phyloP scores from a whole-genome alignment of 2,113 vertebrate genomes.

The Candoia aspera region DNA sequence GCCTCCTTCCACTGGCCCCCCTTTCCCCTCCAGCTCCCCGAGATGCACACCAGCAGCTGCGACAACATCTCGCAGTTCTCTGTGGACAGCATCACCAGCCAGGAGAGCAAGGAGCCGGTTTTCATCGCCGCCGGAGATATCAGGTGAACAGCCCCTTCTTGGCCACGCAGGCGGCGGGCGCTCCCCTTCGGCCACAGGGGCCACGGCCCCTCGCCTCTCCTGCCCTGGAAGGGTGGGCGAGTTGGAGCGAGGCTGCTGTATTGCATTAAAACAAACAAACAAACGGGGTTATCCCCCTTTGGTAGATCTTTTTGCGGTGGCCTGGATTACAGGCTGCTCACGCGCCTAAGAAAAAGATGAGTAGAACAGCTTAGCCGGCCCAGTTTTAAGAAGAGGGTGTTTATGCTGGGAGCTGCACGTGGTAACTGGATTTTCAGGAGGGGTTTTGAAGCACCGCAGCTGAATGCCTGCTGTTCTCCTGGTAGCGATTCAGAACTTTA shows the following conservation, averaged over 20 bases:
- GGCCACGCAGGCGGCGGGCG: rapidly evolving
- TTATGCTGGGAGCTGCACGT: background rate
- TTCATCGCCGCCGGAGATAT: slow-evolving; percentile 96
- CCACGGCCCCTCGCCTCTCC: background rate
- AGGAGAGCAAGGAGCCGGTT: slow-evolving; percentile 93
- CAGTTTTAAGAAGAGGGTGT: no score
- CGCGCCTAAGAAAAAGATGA: background rate
- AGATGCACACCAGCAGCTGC: slow-evolving; percentile 92
- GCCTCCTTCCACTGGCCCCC: background rate
- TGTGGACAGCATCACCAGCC: slow-evolving; percentile 96
- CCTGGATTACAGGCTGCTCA: no score
- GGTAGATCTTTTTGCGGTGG: no score
- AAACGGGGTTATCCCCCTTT: background rate
- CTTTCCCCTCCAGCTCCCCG: slow-evolving; percentile 79
- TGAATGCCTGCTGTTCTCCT: background rate
- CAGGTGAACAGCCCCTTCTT: slow-evolving; percentile 71
- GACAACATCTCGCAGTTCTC: slow-evolving; percentile 99
- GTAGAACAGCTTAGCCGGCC: no score
- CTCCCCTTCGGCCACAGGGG: background rate
- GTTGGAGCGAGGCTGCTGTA: no score
- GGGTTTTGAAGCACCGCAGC: background rate
- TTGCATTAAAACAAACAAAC: no score
- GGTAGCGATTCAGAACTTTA: background rate
- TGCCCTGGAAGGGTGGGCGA: background rate
- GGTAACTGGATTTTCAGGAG: no score